Base-by-base conservation (phyloP, 2,113 vertebrate species). In the Camelus bactrianus region DNA sequence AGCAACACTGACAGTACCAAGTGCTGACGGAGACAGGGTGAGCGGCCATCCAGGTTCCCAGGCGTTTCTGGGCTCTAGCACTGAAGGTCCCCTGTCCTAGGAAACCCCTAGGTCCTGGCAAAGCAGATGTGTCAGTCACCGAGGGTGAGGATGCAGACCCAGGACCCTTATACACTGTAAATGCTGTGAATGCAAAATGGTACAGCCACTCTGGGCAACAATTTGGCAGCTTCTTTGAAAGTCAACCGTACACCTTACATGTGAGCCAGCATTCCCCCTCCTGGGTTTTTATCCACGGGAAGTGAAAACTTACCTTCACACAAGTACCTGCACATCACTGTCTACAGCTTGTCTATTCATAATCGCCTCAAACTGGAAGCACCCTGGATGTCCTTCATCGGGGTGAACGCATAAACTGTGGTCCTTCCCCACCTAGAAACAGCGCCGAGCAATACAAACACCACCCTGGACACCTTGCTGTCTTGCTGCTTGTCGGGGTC, bases 161-260 rank as follows among this genome's bases (percentile, higher is more conserved):
- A 0, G 30, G 8, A 22, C 38, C 38, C 38, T 42, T 42, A 9
- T 0, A 22, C 20, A 1, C 3, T 10, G 5, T 50, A 8, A 15
- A 1, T 8, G 26, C 52, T 19, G 28, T 1, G 20, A 42, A 5
- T 1, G 48, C 14, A 8, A 5, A n/a, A 48, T 0, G 0, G 56
- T 11, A 22, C 46, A 1, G 30, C 24, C 7, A 0, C 64, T 79
- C 9, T 20, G 8, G 58, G 56, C 65, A 28, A 6, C 79, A 32
- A 26, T 15, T 1, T n/a, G 24, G 8, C 20, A 3, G 3, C 22
- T 67, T 26, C 73, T 42, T 6, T 9, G 11, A 17, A 73, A 19
- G 32, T 50, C 30, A 10, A 22, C 42, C 12, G 10, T 17, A 26
- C 12, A 4, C 50, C 14, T 56, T 4, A 9, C 38, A 14, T 32